These are phyloP conservation scores for Anthoscopus minutus DNA, from an alignment of 2,113 vertebrate genomes.

Conservation along the genomic window DNA sequence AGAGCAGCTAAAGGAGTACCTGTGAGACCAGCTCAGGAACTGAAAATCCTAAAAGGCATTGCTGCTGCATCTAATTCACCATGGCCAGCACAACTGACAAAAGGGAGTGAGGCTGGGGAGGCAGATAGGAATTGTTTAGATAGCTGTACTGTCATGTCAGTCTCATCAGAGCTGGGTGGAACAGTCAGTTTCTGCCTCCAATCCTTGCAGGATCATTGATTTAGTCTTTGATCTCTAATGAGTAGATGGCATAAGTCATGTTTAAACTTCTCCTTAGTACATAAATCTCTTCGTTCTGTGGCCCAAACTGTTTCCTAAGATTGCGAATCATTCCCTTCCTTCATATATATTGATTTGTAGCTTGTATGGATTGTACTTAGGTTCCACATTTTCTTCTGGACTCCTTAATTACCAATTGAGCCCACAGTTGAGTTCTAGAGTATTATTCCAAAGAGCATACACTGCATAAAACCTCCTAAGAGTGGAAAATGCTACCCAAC, in stretches of 20 bases:
- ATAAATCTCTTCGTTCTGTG: neutral
- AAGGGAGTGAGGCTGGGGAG: neutral
- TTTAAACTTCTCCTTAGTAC: neutral
- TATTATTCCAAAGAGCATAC: neutral
- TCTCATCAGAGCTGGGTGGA: neutral
- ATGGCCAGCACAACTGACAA: fast-evolving
- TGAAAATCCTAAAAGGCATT: neutral
- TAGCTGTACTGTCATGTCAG: neutral
- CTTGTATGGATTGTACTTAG: neutral
- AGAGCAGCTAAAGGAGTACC: neutral
- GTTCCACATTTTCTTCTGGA: neutral
- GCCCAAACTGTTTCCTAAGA: neutral
- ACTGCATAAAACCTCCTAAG: neutral
- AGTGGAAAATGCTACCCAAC: neutral
- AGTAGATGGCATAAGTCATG: neutral
- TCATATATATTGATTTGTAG: neutral
- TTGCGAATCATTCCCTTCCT: neutral
- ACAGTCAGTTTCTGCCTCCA: neutral
- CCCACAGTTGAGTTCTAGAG: neutral
- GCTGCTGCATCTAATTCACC: neutral
- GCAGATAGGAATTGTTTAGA: neutral
- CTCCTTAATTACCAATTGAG: neutral
- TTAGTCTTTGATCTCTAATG: neutral
- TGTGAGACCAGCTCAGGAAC: neutral
- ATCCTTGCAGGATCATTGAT: neutral